Evolutionary conservation across 2,797 vertebrate genomes (phyloP), one percentile per base, ranked within the genome.

Genomic region (Sebastes trivittatus): DNA sequence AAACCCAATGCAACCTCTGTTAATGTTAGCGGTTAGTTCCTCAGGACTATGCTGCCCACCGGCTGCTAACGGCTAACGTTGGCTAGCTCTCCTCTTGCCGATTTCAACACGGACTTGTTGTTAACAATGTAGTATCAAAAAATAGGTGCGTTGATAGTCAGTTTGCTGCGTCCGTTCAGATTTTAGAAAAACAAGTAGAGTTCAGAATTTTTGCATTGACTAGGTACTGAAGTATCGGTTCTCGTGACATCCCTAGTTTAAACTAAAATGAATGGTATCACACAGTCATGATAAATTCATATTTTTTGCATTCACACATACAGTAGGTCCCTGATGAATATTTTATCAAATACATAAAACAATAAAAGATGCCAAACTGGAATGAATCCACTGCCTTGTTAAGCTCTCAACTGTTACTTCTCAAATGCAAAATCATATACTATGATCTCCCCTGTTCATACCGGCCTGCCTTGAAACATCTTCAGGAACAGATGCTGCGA

Each of bases 401-500:
- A 77, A 83, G 29, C 60, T 76, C 75, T 81, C 64, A 80, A 66
- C 30, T 75, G 77, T 80, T 78, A 79, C 74, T 73, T 87, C 42
- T 75, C 14, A 75, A 86, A 91, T 73, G 69, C 59, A 38, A 87
- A 86, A 85, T 77, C 60, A 59, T 79, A 78, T 78, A 7, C 73
- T 66, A 27, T 76, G 74, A 87, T 85, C 58, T 84, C 68, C 64
- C 59, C 46, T 72, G 68, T 75, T 84, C 75, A 60, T 36, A 73
- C 52, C 80, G 14, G 81, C 78, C 64, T 83, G 79, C 80, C 49
- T 80, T 62, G 66, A 92, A 89, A 84, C 84, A 84, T 87, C 86
- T 79, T 87, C 80, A 29, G 70, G 85, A 89, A 90, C 91, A 94
- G 90, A 92, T 90, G 91, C 89, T 85, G 13, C 14, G 83, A 87